Conservation (phyloP, 2,797 vertebrate species). For the Percopsis omiscomaycus region DNA sequence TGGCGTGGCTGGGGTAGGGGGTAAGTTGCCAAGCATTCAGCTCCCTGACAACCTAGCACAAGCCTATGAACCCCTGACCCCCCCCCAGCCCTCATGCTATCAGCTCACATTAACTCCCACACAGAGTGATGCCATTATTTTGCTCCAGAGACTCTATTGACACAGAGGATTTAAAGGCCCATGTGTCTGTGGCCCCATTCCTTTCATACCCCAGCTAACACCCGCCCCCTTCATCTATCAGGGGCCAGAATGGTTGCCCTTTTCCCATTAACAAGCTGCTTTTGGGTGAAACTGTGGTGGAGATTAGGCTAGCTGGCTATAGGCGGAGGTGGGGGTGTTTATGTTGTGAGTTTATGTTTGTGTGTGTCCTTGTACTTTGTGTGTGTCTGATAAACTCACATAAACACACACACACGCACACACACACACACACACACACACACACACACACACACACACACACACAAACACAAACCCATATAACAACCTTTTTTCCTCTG, state of each 20-base stretch:
- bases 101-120: conserved; percentile 87
- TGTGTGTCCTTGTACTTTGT: neutral
- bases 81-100: conserved; percentile 82
- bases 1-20: neutral
- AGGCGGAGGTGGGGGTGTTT: too few species aligned
- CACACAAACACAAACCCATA: conserved; percentile 12
- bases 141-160: conserved; percentile 85
- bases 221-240: conserved; percentile 58
- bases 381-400: conserved; percentile 25
- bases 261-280: conserved; percentile 70
- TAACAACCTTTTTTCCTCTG: neutral
- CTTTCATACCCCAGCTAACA: conserved; percentile 75
- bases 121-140: conserved; percentile 84
- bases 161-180: conserved; percentile 78
- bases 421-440: conserved; percentile 31
- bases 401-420: conserved; percentile 25
- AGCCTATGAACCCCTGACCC: conserved; percentile 80
- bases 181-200: conserved; percentile 76
- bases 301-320: conserved; percentile 35
- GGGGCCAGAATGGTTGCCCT: conserved; percentile 51
- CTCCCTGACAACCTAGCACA: conserved; percentile 83
- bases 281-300: conserved; percentile 53
- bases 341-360: conserved; percentile 17
- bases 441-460: conserved; percentile 32
- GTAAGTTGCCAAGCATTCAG: conserved; percentile 71